phyloP scores from a whole-genome alignment of 1,140 invertebrate genomes.

The Ostrea edulis region DNA sequence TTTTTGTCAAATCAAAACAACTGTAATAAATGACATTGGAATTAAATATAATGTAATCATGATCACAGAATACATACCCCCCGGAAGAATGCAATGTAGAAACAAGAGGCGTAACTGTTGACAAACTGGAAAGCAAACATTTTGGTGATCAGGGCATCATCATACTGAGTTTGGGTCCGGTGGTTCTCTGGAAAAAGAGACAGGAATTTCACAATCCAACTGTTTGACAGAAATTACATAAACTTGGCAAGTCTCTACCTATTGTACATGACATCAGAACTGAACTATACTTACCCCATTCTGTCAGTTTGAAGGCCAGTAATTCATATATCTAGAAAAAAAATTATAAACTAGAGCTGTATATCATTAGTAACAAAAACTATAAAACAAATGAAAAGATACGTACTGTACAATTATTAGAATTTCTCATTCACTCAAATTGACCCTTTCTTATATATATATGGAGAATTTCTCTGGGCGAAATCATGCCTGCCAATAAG shows the following conservation, averaged over 20 bases:
- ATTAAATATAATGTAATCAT: background rate
- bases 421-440: too few species aligned
- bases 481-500: too few species aligned
- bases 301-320: conserved; percentile 77
- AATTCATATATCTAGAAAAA: conserved; percentile 76
- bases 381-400: too few species aligned
- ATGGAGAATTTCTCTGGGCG: too few species aligned
- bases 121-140: conserved; percentile 81
- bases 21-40: too few species aligned
- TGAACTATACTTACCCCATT: conserved; percentile 77
- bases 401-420: too few species aligned
- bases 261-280: background rate
- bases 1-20: too few species aligned
- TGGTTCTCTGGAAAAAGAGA: conserved; percentile 78
- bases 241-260: background rate
- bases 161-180: conserved; percentile 78
- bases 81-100: conserved; percentile 81
- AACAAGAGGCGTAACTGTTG: conserved; percentile 80
- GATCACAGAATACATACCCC: conserved; percentile 66
- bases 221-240: background rate
- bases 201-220: background rate
- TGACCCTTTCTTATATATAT: too few species aligned
- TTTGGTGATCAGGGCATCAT: conserved; percentile 80
- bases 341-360: conserved; percentile 4
- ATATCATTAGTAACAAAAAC: too few species aligned